phyloP scores from a whole-genome alignment of 2,113 vertebrate genomes.

The Heptranchias perlo region DNA sequence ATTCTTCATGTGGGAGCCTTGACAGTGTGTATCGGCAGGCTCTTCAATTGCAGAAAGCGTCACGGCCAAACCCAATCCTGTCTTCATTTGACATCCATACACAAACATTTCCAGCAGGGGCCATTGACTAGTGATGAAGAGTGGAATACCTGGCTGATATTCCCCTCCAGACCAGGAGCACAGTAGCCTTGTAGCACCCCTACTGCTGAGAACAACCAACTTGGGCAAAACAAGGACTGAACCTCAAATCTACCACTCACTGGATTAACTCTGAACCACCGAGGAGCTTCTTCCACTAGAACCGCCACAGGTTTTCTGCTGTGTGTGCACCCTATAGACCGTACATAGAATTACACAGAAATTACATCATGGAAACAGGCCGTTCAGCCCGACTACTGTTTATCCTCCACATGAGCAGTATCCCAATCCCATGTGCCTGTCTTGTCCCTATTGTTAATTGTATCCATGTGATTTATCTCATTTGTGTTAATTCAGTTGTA shows the following conservation, averaged over 20 bases:
- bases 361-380: background rate
- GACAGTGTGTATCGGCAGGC: background rate
- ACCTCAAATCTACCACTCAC: background rate
- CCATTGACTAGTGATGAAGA: background rate
- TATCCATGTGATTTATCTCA: too few species aligned
- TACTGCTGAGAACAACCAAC: background rate
- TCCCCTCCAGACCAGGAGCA: background rate
- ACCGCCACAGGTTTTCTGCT: background rate
- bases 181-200: background rate
- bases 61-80: background rate
- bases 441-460: too few species aligned
- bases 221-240: background rate
- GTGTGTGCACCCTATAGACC: background rate
- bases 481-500: too few species aligned
- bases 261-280: background rate
- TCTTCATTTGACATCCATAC: background rate
- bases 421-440: too few species aligned
- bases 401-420: background rate
- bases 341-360: background rate
- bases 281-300: background rate
- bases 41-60: too few species aligned
- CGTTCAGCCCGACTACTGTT: background rate
- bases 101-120: too few species aligned
- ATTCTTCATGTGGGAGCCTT: background rate
- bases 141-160: background rate